Base-by-base conservation (phyloP, 2,797 vertebrate species). In the Typhlichthys subterraneus region DNA sequence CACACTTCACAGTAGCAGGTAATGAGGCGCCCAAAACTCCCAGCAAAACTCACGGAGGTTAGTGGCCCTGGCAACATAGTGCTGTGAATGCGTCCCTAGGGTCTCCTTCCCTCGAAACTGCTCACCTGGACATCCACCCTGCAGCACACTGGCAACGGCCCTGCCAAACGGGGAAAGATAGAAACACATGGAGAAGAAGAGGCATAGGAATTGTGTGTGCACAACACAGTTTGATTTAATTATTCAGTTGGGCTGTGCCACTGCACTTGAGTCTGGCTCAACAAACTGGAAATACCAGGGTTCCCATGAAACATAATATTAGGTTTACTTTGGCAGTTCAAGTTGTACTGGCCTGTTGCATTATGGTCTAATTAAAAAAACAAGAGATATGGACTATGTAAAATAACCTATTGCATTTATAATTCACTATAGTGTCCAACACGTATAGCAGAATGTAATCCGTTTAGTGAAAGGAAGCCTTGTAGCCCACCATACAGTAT, bases 111-210 rank as follows among this genome's bases (percentile, higher is more conserved):
- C 94, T 62, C 95, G 94, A 87, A 93, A 95, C 65, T 94, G 96
- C 86, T 98, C 96, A 70, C 93, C 91, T 81, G 95, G 94, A 86
- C 95, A 94, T 72, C 95, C 95, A 62, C 94, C 94, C 89, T 98
- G 97, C 95, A 99, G 94, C 82, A 97, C 97, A 48, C 93, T 96
- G 59, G 97, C 96, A 61, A 99, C 96, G 84, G 96, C 97, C 90
- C 97, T 99, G 91, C 76, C 17, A 61, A 8, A 49, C 57, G 56
- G 63, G 11, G 55, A 45, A 12, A 57, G 33, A 57, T 2, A 55
- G 1, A 31, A 11, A 57, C 13, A 57, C 13, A 42, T 9, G 42
- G 54, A 56, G 31, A 47, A 15, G 12, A 33, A 12, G 49, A 23
- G 14, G 74, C 59, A 42, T 54, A 46, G 2, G 45, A 49, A 67